Percentiles rank a stretch among this genome's conserved stretches.
Evolutionary conservation across 2,797 vertebrate species (phyloP).

Genomic region (Synanceia verrucosa): DNA sequence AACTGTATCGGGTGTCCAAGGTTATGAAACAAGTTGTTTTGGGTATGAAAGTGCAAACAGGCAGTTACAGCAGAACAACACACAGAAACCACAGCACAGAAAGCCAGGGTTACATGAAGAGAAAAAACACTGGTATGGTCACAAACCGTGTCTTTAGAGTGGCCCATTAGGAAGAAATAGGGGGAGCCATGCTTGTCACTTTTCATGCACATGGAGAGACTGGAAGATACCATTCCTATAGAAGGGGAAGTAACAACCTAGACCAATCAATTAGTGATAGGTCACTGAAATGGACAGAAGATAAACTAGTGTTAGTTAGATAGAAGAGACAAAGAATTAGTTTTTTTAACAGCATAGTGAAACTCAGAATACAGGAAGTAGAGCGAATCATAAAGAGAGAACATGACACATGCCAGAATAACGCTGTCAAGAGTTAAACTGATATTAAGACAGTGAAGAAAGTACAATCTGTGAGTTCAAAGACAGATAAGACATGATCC

Average conservation of each 20-base stretch:
- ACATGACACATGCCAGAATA: constrained; percentile 51
- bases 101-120: constrained; percentile 72
- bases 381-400: constrained; percentile 66
- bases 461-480: constrained; percentile 22
- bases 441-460: constrained; percentile 42
- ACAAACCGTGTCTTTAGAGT: constrained; percentile 99
- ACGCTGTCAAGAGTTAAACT: constrained; percentile 37
- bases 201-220: constrained; percentile 99
- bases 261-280: constrained; percentile 99
- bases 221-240: constrained; percentile 99
- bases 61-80: constrained; percentile 32
- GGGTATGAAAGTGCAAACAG: background rate
- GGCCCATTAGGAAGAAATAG: constrained; percentile 99
- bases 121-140: constrained; percentile 88
- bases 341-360: constrained; percentile 71
- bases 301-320: constrained; percentile 87
- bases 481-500: constrained; percentile 21
- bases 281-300: constrained; percentile 90
- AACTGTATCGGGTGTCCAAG: background rate
- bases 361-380: constrained; percentile 60
- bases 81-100: constrained; percentile 64
- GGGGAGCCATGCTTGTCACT: constrained; percentile 99
- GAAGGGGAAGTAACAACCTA: constrained; percentile 99
- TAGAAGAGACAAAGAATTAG: constrained; percentile 68
- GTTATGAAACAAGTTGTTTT: background rate